Conservation (phyloP, 2,113 vertebrate genomes). For the Toxotes chatareus region DNA sequence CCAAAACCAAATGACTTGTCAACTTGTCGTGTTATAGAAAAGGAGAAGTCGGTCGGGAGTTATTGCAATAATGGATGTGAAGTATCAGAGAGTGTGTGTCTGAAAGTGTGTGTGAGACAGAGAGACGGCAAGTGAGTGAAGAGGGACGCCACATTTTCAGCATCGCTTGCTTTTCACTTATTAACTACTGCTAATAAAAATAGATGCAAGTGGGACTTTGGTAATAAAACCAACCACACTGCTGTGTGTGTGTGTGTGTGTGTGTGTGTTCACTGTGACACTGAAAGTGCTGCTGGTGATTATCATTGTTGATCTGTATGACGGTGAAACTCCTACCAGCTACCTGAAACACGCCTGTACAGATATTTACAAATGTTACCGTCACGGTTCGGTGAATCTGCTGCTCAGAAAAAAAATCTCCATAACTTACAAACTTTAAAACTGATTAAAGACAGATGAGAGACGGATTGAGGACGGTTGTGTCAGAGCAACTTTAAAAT, state of each 20-base stretch:
- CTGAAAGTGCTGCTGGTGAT: neutral
- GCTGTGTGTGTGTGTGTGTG: conserved; percentile 23
- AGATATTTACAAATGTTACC: too few species aligned
- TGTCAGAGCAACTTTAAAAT: too few species aligned
- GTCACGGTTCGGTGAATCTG: too few species aligned
- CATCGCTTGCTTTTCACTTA: conserved; percentile 27
- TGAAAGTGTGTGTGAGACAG: neutral
- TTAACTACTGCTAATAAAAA: conserved; percentile 62
- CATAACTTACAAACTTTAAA: too few species aligned
- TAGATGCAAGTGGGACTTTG: conserved; percentile 46
- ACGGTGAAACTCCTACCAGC: neutral
- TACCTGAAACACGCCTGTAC: too few species aligned
- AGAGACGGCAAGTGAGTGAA: conserved; percentile 38
- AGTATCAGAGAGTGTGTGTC: conserved; percentile 1
- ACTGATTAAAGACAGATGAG: too few species aligned
- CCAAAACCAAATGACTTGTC: too few species aligned
- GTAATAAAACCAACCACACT: conserved; percentile 40
- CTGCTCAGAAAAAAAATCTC: too few species aligned
- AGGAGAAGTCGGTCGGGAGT: neutral
- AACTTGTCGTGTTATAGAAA: neutral
- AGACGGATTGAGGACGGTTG: too few species aligned
- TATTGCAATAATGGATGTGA: neutral
- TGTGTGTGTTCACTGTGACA: neutral
- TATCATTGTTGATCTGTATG: neutral
- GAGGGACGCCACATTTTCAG: conserved; percentile 33